Evolutionary conservation across 2,113 vertebrate species (phyloP).

Genomic region (Raja brachyura): DNA sequence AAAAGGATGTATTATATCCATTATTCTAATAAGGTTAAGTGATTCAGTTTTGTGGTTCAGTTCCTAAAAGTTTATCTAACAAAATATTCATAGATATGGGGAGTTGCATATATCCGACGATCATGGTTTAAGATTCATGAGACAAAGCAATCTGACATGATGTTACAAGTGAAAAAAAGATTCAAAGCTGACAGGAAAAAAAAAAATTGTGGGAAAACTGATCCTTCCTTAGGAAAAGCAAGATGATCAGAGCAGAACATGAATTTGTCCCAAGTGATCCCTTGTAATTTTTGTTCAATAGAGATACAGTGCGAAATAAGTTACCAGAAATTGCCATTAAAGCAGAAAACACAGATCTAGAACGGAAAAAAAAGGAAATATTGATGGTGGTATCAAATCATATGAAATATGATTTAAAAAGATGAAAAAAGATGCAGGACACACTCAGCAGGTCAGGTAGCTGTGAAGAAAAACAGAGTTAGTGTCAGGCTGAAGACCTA

Average conservation of each 20-base stretch:
- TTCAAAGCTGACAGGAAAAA: neutral
- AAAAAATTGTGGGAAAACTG: neutral
- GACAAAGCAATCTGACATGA: neutral
- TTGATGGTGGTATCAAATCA: neutral
- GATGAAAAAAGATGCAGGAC: neutral
- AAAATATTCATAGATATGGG: neutral
- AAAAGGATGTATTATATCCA: neutral
- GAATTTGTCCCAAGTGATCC: too few species aligned
- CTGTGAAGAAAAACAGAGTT: too few species aligned
- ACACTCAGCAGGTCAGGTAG: too few species aligned
- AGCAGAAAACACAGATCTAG: neutral
- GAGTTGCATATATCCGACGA: neutral
- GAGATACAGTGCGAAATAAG: neutral
- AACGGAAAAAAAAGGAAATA: neutral
- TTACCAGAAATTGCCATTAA: neutral
- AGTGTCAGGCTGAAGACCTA: too few species aligned
- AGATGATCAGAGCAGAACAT: neutral
- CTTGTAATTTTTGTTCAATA: neutral
- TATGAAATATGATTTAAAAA: neutral
- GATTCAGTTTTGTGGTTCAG: neutral
- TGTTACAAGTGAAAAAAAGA: neutral
- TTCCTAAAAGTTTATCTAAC: neutral
- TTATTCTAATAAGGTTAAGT: neutral
- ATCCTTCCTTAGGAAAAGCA: neutral
- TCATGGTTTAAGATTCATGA: neutral